These are phyloP conservation scores for Amphiprion clarkii DNA, from an alignment of 2,797 vertebrate species.

Conservation along the genomic window DNA sequence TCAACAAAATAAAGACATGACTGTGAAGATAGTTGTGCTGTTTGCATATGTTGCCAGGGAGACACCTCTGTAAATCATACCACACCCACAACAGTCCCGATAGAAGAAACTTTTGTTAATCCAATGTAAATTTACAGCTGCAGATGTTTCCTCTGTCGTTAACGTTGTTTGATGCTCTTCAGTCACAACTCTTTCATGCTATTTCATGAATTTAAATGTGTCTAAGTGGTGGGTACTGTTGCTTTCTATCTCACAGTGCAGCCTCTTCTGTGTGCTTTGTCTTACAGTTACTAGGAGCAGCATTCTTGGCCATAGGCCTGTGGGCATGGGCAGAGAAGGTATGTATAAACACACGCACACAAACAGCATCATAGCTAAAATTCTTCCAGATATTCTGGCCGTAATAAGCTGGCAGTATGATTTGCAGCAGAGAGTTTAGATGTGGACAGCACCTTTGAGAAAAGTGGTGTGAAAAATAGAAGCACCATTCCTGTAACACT, in stretches of 20 bases:
- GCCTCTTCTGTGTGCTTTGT: conserved; percentile 68
- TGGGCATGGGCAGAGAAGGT: conserved; percentile 98
- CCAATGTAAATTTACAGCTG: not conserved
- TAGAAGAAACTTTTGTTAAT: not conserved
- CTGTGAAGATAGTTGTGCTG: not conserved
- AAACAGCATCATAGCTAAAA: conserved; percentile 61
- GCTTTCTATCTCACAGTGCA: conserved; percentile 23
- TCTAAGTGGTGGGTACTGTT: not conserved
- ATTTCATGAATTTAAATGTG: not conserved
- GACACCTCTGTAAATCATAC: conserved; percentile 3
- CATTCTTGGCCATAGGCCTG: conserved; percentile 92
- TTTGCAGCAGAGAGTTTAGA: conserved; percentile 13
- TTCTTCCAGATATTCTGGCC: conserved; percentile 50
- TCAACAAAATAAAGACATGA: not conserved
- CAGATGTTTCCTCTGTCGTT: conserved; percentile 1
- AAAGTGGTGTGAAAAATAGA: conserved; percentile 21
- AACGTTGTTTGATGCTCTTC: not conserved
- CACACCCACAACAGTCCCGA: not conserved
- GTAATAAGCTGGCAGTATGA: conserved; percentile 37
- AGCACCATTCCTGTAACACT: conserved; percentile 32
- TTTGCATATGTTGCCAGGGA: conserved; percentile 36
- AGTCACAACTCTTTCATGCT: not conserved
- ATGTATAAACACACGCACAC: conserved; percentile 73
- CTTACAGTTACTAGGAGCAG: conserved; percentile 92
- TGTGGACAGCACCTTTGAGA: conserved; percentile 31